Conservation (phyloP, 2,797 vertebrate species). For the Uromys caudimaculatus region DNA sequence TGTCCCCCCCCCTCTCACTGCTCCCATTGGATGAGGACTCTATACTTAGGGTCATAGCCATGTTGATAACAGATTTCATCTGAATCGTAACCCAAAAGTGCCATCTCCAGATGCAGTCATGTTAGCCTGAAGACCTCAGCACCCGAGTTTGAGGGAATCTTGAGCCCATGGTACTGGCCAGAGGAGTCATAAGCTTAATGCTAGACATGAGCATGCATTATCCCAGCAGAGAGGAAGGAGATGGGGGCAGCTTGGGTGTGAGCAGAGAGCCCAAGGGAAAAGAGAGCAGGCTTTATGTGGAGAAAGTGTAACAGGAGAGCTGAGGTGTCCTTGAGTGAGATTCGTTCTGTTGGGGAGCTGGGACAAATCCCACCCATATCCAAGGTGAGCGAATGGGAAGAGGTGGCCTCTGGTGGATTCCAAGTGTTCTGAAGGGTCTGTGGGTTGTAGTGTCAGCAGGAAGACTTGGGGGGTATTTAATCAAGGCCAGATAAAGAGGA, state of each 20-base stretch:
- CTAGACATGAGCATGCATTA: accelerated
- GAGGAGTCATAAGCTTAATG: background rate
- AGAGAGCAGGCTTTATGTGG: accelerated
- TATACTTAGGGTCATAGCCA: background rate
- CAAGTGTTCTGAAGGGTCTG: background rate
- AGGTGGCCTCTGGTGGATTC: background rate
- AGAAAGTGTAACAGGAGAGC: background rate
- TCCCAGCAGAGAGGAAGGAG: background rate
- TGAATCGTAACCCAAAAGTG: background rate
- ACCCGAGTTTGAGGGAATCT: accelerated
- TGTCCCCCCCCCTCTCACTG: background rate
- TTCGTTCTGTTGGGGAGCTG: background rate
- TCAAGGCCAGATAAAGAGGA: accelerated
- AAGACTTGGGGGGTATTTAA: background rate
- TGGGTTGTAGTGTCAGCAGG: accelerated
- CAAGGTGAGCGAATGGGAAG: accelerated
- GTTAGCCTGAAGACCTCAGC: background rate
- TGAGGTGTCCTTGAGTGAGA: accelerated
- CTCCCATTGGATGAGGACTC: background rate
- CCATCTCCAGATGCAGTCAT: background rate
- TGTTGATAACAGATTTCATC: background rate
- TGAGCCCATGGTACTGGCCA: background rate
- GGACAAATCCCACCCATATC: too few species aligned
- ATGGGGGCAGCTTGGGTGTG: background rate
- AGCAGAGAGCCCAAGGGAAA: too few species aligned